Conservation (phyloP, 2,797 vertebrate species). For the Coregonus suidteri region DNA sequence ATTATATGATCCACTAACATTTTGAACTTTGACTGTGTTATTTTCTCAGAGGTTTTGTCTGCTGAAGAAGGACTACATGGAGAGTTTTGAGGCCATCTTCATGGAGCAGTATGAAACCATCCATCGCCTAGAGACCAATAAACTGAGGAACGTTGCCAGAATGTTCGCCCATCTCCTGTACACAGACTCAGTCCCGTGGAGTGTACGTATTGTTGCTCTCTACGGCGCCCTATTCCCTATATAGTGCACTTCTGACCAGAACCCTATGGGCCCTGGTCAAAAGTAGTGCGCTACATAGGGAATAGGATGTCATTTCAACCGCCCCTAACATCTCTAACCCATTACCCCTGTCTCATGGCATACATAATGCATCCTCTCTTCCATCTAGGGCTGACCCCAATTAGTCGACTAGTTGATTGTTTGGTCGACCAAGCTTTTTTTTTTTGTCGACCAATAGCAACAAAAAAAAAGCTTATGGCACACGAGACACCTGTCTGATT, state of each 20-base stretch:
- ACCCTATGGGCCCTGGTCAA: too few relatives aligned
- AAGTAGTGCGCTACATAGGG: too few relatives aligned
- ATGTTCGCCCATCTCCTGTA: constrained; percentile 97
- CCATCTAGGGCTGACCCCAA: too few relatives aligned
- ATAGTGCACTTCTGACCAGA: not conserved
- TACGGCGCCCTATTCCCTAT: not conserved
- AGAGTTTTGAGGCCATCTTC: constrained; percentile 95
- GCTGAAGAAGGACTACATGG: constrained; percentile 98
- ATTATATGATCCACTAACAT: not conserved
- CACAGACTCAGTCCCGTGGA: constrained; percentile 97
- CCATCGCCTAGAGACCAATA: constrained; percentile 97
- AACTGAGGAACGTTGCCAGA: constrained; percentile 94
- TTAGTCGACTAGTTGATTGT: too few relatives aligned
- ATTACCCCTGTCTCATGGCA: too few relatives aligned
- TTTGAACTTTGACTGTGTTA: constrained; percentile 3
- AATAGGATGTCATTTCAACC: too few relatives aligned
- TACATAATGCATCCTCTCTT: not conserved
- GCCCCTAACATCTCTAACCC: too few relatives aligned
- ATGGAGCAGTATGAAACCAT: constrained; percentile 96
- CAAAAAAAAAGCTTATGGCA: too few relatives aligned
- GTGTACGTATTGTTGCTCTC: constrained; percentile 78
- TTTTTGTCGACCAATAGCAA: too few relatives aligned
- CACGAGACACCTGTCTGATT: too few relatives aligned
- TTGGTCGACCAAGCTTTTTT: too few relatives aligned
- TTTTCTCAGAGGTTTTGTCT: constrained; percentile 89